Percentiles rank a stretch among this genome's conserved stretches.
These are phyloP conservation scores for Sturnus vulgaris DNA, from an alignment of 2,113 vertebrate species.

Conservation along the genomic window DNA sequence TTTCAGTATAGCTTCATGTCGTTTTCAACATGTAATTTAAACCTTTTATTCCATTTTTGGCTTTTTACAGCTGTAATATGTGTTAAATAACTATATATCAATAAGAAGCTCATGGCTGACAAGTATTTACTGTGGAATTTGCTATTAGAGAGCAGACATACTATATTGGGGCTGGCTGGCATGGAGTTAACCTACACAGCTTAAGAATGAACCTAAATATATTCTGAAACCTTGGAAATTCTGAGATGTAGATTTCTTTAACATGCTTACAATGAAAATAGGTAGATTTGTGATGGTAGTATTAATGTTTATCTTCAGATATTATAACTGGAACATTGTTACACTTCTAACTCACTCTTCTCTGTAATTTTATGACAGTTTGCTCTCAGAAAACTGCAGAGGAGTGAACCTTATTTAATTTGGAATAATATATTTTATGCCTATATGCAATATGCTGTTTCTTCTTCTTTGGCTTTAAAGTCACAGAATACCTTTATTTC, in stretches of 20 bases:
- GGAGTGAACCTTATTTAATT: background rate
- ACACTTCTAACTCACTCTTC: background rate
- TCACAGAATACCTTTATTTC: background rate
- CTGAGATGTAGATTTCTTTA: background rate
- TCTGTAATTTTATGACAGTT: background rate
- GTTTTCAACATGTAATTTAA: background rate
- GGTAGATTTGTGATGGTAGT: background rate
- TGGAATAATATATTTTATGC: background rate
- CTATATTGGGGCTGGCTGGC: background rate
- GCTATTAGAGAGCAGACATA: background rate
- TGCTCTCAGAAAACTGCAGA: background rate
- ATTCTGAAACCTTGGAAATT: background rate
- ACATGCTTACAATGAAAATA: background rate
- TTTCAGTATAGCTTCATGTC: background rate
- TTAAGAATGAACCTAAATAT: background rate
- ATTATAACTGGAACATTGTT: background rate
- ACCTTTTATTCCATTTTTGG: background rate
- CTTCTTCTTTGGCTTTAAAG: background rate
- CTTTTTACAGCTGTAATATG: background rate
- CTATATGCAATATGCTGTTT: background rate
- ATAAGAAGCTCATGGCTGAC: background rate
- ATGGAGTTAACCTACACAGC: background rate
- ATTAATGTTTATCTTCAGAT: background rate
- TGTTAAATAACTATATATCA: background rate
- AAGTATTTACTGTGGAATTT: background rate